Base-by-base conservation (phyloP, 2,797 vertebrate species). In the Pterois miles region DNA sequence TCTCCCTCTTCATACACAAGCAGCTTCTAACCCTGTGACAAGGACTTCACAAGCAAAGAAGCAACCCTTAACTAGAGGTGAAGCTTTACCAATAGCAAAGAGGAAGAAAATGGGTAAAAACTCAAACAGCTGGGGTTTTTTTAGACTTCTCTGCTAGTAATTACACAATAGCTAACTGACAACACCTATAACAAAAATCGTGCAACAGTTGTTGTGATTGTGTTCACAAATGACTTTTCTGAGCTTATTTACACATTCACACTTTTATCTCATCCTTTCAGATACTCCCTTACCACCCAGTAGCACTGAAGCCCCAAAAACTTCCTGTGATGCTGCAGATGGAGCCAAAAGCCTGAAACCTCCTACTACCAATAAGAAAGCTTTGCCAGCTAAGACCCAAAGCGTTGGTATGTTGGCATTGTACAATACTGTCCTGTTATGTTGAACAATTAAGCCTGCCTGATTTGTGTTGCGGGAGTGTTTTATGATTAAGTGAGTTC, bases 91-190 rank as follows among this genome's bases (percentile, higher is more conserved):
- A 7, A 1, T 60, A 8, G 65, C 85, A 40, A 94, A 92, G 75
- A 93, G 59, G 75, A 89, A 80, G 56, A 93, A 85, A 80, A 76
- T 50, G 0, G 93, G 93, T 94, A 88, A 83, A 59, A 72, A 62
- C 11, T 53, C 11, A 8, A 25, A 6, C 46, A 69, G 27, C 18
- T 38, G 1, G 9, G 29, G 1, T 67, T 27, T 54, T 48, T 67
- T 25, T 22, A 65, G 29, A 36, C 7, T 22, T 43, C 2, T 14
- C 43, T 38, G 1, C 16, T 68, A 6, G 0, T 43, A 34, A 54
- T 40, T 74, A 3, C 53, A 27, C 18, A 4, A 34, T 68, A 40
- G 5, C 36, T 27, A 34, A 23, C 14, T 43, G 8, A 36, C 6
- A 29, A 7, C 20, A 40, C 18, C 13, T n/a, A 5, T 9, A 29